Conservation (phyloP, 2,888 invertebrate species). For the Ormyrus rosae region DNA sequence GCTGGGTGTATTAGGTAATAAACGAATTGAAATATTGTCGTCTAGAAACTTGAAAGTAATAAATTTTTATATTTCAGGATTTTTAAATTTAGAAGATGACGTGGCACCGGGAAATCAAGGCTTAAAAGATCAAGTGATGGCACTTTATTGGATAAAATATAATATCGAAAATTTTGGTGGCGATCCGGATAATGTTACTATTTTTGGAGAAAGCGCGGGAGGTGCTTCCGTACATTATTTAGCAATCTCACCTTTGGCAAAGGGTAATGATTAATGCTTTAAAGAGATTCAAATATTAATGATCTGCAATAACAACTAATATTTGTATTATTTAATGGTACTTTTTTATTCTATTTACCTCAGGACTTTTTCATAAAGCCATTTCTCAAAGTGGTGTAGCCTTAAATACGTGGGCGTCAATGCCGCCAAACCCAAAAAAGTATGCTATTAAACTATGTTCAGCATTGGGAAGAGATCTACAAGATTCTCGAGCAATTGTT, state of each 20-base stretch:
- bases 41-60: neutral
- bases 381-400: constrained; percentile 67
- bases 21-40: neutral
- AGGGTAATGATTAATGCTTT: constrained; percentile 26
- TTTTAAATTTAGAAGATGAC: constrained; percentile 65
- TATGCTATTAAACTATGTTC: constrained; percentile 56
- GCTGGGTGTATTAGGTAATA: constrained; percentile 64
- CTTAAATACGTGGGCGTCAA: constrained; percentile 63
- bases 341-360: neutral
- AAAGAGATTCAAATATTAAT: no score
- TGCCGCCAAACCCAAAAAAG: constrained; percentile 56
- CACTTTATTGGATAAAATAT: constrained; percentile 48
- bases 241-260: constrained; percentile 47
- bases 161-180: constrained; percentile 55
- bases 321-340: no score
- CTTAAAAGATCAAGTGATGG: constrained; percentile 55
- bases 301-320: no score
- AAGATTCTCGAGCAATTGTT: constrained; percentile 61
- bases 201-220: constrained; percentile 56
- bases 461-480: constrained; percentile 60
- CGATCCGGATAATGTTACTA: constrained; percentile 52
- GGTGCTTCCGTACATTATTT: constrained; percentile 54
- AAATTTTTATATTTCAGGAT: constrained; percentile 58
- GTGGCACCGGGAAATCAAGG: constrained; percentile 59
- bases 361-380: constrained; percentile 70